Evolutionary conservation across 2,797 vertebrate species (phyloP).

Genomic region (Limosa lapponica): DNA sequence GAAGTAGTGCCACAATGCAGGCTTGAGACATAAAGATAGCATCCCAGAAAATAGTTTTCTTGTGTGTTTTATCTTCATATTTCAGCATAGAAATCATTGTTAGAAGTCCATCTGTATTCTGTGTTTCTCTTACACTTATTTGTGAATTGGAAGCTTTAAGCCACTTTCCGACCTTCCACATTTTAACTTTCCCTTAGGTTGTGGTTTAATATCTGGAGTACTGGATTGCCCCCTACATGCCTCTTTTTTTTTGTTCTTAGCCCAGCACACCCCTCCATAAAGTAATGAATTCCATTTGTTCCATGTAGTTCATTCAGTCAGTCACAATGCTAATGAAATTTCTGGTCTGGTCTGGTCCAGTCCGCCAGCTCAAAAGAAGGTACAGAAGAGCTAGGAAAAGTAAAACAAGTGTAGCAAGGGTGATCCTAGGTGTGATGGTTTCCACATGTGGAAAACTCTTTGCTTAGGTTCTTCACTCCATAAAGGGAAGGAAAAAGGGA

Average conservation of each 20-base stretch:
- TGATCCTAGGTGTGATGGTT: neutral
- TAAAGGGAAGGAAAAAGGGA: neutral
- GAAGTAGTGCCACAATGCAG: neutral
- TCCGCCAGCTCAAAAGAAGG: neutral
- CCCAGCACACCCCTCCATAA: neutral
- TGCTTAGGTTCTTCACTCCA: neutral
- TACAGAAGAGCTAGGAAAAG: neutral
- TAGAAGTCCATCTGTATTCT: neutral
- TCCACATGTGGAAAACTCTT: neutral
- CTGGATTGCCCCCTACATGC: accelerated
- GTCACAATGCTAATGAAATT: neutral
- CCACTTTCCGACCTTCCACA: neutral
- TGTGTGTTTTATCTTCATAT: neutral
- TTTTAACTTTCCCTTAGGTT: neutral
- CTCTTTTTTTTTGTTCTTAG: neutral
- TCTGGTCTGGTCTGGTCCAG: neutral
- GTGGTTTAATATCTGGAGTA: neutral
- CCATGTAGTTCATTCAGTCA: neutral
- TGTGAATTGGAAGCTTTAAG: neutral
- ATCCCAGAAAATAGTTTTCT: neutral
- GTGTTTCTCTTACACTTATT: neutral
- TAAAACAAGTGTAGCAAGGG: neutral
- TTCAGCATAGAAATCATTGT: neutral
- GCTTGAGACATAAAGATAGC: neutral
- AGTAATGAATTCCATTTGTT: neutral